Evolutionary conservation across 2,113 vertebrate species (phyloP).

Genomic region (Cheilinus undulatus): DNA sequence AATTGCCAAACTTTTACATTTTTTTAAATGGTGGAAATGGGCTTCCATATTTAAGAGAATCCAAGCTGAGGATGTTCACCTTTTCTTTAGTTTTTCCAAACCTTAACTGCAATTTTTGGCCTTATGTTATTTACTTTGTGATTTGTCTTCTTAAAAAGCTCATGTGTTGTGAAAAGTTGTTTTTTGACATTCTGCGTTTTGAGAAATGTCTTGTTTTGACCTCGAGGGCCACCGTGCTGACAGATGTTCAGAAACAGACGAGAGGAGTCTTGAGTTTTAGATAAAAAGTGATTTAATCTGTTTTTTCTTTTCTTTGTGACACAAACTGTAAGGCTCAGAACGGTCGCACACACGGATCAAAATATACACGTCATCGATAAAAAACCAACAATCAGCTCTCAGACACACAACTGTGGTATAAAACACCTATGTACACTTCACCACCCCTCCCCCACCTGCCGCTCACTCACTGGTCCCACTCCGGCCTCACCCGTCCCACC

Average conservation of each 20-base stretch:
- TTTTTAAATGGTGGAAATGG: too few relatives aligned
- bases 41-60: too few relatives aligned
- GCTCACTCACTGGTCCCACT: slow-evolving; percentile 22
- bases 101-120: too few relatives aligned
- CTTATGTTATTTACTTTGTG: too few relatives aligned
- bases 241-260: neutral
- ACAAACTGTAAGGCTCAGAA: slow-evolving; percentile 74
- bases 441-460: slow-evolving; percentile 9
- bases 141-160: too few relatives aligned
- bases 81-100: too few relatives aligned
- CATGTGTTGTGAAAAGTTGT: too few relatives aligned
- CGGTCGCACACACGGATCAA: slow-evolving; percentile 74
- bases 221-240: too few relatives aligned
- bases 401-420: slow-evolving; percentile 70
- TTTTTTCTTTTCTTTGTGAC: slow-evolving; percentile 65
- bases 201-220: neutral
- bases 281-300: slow-evolving; percentile 77
- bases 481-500: slow-evolving; percentile 5
- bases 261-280: slow-evolving; percentile 20
- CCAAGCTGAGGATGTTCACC: too few relatives aligned
- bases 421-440: slow-evolving; percentile 76
- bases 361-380: slow-evolving; percentile 82
- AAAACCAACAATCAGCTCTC: slow-evolving; percentile 71
- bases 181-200: neutral
- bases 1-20: too few relatives aligned